phyloP scores from a whole-genome alignment of 2,797 vertebrate species.

The Rhabdomys pumilio region DNA sequence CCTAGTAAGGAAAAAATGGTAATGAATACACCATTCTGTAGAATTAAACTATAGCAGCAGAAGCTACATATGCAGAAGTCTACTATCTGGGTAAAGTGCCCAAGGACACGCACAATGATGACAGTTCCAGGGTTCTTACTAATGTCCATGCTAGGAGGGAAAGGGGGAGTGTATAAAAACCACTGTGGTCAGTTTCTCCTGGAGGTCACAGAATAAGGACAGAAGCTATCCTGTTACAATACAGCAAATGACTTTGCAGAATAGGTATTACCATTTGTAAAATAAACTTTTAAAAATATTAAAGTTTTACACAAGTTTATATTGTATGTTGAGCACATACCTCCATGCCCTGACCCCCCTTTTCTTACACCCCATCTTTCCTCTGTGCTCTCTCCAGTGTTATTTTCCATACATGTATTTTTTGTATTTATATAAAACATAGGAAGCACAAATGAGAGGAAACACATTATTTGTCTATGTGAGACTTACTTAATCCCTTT shows the following conservation, averaged over 20 bases:
- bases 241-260: constrained; percentile 21
- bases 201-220: not conserved
- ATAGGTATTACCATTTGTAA: not conserved
- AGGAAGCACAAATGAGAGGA: not conserved
- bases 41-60: constrained; percentile 43
- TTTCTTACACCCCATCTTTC: not conserved
- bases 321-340: not conserved
- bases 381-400: not conserved
- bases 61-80: not conserved
- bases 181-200: not conserved
- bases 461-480: not conserved
- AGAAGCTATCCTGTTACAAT: constrained; percentile 21
- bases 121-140: not conserved
- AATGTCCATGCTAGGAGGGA: not conserved
- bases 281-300: not conserved
- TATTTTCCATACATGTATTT: not conserved
- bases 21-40: constrained; percentile 50
- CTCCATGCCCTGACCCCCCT: accelerated
- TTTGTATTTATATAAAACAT: not conserved
- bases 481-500: not conserved
- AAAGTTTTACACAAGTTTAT: not conserved
- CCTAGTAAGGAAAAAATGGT: constrained; percentile 77
- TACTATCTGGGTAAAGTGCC: not conserved
- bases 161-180: not conserved
- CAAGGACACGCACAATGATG: not conserved